These are phyloP conservation scores for Maniola hyperantus DNA, from an alignment of 2,888 invertebrate species.

Conservation along the genomic window DNA sequence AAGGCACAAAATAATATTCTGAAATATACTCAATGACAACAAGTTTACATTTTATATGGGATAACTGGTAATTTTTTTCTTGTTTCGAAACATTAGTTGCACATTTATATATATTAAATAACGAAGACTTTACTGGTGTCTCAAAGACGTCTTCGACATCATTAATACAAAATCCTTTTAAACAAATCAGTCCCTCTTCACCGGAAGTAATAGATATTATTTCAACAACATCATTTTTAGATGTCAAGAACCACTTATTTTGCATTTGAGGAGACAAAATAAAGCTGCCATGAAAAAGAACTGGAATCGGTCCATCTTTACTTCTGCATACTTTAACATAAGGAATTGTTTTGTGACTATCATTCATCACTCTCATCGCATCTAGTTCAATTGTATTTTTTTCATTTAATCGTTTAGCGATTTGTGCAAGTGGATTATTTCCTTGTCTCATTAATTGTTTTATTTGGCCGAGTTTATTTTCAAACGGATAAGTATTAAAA, in stretches of 20 bases:
- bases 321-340: neutral
- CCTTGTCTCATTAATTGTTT: neutral
- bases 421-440: neutral
- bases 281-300: neutral
- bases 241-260: neutral
- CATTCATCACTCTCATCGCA: neutral
- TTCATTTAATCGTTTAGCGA: neutral
- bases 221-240: neutral
- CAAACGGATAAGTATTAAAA: neutral
- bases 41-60: too few relatives aligned
- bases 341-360: neutral
- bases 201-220: neutral
- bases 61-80: too few relatives aligned
- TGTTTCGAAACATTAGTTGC: too few relatives aligned
- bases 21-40: too few relatives aligned
- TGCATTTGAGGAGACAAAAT: neutral
- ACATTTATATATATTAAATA: too few relatives aligned
- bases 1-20: too few relatives aligned
- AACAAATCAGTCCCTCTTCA: neutral
- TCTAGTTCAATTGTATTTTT: neutral
- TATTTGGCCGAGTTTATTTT: neutral
- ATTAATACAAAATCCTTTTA: neutral
- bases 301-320: neutral
- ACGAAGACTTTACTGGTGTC: too few relatives aligned
- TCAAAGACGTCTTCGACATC: neutral